Percentiles rank a stretch among this genome's conserved stretches.
Conservation (phyloP, 1,140 invertebrate species). For the Acyrthosiphon pisum region DNA sequence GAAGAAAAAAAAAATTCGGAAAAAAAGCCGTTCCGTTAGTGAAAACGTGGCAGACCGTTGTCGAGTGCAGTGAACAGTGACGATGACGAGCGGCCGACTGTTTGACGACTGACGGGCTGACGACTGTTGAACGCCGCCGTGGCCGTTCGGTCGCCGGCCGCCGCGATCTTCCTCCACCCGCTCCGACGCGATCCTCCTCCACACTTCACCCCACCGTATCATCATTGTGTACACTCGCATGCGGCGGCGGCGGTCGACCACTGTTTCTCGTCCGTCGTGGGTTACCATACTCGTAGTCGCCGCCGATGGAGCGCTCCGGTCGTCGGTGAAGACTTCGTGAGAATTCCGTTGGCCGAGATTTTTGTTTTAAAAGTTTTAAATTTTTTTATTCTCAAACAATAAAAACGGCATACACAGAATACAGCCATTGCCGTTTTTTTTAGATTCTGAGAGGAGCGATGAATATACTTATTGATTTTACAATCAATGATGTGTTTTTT, state of each 20-base stretch:
- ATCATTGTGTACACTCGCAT: neutral
- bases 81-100: conserved; percentile 5
- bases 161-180: neutral
- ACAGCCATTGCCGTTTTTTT: neutral
- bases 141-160: neutral
- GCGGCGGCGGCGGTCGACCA: neutral
- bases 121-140: conserved; percentile 49
- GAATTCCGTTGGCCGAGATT: conserved; percentile 26
- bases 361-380: neutral
- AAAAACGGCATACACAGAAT: neutral
- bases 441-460: too few species aligned
- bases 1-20: neutral
- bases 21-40: neutral
- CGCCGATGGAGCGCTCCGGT: conserved; percentile 18
- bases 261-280: neutral
- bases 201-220: neutral
- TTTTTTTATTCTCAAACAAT: neutral
- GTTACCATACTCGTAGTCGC: neutral
- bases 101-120: conserved; percentile 28
- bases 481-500: neutral
- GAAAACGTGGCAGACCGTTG: conserved; percentile 24
- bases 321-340: neutral
- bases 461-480: neutral
- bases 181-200: too few species aligned
- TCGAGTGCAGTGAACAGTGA: neutral